A percentile compares a stretch with the other conserved stretches of the same genome.
These are phyloP conservation scores for Pteromalus puparum DNA, from an alignment of 1,140 invertebrate species.

Conservation along the genomic window DNA sequence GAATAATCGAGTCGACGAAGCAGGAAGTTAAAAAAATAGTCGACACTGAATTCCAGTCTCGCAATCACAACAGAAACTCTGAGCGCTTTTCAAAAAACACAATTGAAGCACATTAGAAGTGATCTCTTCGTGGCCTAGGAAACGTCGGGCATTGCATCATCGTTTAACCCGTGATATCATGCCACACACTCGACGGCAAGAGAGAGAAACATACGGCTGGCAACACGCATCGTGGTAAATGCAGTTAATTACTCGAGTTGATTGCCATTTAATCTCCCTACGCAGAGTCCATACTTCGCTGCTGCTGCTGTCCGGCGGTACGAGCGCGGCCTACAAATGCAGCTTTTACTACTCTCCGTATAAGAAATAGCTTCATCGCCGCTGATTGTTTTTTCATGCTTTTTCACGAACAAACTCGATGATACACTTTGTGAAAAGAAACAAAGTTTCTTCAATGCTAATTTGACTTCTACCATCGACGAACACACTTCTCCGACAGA, in stretches of 20 bases:
- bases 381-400: neutral
- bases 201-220: slow-evolving; percentile 17
- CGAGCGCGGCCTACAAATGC: neutral
- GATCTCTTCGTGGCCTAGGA: neutral
- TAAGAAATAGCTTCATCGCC: neutral
- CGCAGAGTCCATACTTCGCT: neutral
- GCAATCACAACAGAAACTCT: neutral
- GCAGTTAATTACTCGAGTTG: slow-evolving; percentile 57
- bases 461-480: no score
- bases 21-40: neutral
- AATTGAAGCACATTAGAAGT: slow-evolving; percentile 22
- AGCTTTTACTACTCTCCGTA: neutral
- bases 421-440: neutral
- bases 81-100: slow-evolving; percentile 6
- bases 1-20: no score
- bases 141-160: slow-evolving; percentile 22
- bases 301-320: neutral
- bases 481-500: no score
- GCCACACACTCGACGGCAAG: slow-evolving; percentile 7
- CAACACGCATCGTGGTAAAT: slow-evolving; percentile 45
- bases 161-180: slow-evolving; percentile 32
- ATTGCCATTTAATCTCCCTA: slow-evolving; percentile 52
- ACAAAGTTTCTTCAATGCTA: no score
- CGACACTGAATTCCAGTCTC: neutral
- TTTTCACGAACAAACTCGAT: neutral